A percentile compares a stretch with the other conserved stretches of the same genome.
phyloP scores from a whole-genome alignment of 2,888 invertebrate species.

The Allacma fusca region DNA sequence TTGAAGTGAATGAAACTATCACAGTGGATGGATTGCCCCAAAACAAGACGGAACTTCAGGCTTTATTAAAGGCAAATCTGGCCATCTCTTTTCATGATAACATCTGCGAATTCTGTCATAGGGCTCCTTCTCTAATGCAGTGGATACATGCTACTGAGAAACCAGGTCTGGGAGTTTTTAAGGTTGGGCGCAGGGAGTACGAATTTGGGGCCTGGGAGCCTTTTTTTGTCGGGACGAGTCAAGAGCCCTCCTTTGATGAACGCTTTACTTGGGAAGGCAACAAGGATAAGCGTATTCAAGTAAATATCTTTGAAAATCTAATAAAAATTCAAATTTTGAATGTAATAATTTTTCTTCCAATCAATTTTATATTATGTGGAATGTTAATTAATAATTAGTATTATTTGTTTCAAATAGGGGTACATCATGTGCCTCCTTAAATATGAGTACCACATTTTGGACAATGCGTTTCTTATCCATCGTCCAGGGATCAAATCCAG shows the following conservation, averaged over 20 bases:
- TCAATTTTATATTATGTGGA: too few species aligned
- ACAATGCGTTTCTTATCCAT: conserved; percentile 92
- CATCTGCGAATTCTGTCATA: conserved; percentile 87
- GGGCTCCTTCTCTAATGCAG: conserved; percentile 30
- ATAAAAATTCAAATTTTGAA: too few species aligned
- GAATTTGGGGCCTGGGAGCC: conserved; percentile 88
- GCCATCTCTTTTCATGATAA: conserved; percentile 92
- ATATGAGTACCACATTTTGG: conserved; percentile 90
- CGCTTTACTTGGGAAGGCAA: conserved; percentile 93
- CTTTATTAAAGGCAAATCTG: conserved; percentile 76
- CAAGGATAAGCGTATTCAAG: conserved; percentile 96
- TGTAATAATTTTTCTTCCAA: too few species aligned
- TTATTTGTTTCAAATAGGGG: conserved; percentile 69
- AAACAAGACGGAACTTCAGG: conserved; percentile 74
- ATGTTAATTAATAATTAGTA: too few species aligned
- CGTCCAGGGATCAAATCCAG: conserved; percentile 69
- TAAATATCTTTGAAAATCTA: conserved; percentile 62
- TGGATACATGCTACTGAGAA: conserved; percentile 30
- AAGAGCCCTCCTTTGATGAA: conserved; percentile 88
- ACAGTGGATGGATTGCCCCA: conserved; percentile 70
- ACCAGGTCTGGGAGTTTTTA: conserved; percentile 75
- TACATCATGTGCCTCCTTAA: conserved; percentile 88
- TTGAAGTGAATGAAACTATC: conserved; percentile 78
- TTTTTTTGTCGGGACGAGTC: conserved; percentile 89
- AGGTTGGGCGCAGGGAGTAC: conserved; percentile 83